Evolutionary conservation across 2,113 vertebrate species (phyloP), one percentile per base, ranked within the genome.

Genomic region (Monarcha castaneiventris): DNA sequence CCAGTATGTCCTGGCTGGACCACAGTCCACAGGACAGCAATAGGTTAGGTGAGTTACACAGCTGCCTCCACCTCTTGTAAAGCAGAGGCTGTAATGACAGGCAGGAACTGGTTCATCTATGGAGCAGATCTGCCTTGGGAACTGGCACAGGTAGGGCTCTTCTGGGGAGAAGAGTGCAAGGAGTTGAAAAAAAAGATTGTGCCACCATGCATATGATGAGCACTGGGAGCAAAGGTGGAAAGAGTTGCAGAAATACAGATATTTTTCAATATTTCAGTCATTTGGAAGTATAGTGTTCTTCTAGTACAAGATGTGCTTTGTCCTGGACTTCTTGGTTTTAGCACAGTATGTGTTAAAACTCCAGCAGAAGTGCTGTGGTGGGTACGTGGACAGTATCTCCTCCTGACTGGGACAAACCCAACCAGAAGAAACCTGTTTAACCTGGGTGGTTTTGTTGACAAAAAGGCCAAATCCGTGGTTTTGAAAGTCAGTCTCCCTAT

Each of bases 371-470:
- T 49, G 7, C 68, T 91, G 64, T 67, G 43, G 52, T 87, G 22
- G 79, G 49, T 90, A 37, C 0, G 0, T 23, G 22, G 27, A 55
- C 19, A 44, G 35, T 35, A 77, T 52, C 37, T 86, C 21, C 68
- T 91, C 41, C 63, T 51, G 37, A 21, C 46, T 71, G 46, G 46
- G 46, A 71, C 22, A 77, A 55, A 87, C 25, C 17, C 10, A 63
- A 13, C 4, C 49, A 85, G 30, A 48, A 22, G 39, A 66, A 78
- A 61, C 8, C 19, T 5, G 1, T 26, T 91, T 72, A 82, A 62
- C 13, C 10, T 66, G 26, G 3, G 1, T 0, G 0, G 5, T 76
- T 89, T 79, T n/a, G 27, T 52, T 83, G 49, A 37, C 49, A 41
- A 52, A 62, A 90, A 80, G 29, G 25, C 71, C 63, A 61, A 61